Evolutionary conservation across 2,888 invertebrate genomes (phyloP).

Genomic region (Noctua janthina): DNA sequence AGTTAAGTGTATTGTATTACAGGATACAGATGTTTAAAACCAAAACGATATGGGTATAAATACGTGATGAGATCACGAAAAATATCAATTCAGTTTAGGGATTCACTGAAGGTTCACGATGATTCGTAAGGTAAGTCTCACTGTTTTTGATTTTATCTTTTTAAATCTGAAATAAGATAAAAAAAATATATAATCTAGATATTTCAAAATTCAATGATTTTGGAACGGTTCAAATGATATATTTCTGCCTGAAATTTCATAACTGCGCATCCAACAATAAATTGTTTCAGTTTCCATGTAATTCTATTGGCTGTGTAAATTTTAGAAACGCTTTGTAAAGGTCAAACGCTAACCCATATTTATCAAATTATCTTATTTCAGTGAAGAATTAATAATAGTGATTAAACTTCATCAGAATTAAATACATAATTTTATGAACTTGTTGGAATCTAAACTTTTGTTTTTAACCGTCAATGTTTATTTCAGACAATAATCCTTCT

Average conservation of each 20-base stretch:
- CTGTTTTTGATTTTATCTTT: conserved; percentile 21
- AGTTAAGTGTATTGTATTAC: conserved; percentile 66
- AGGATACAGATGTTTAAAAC: conserved; percentile 77
- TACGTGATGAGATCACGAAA: conserved; percentile 72
- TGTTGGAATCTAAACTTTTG: background rate
- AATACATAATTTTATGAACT: background rate
- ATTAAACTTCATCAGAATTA: background rate
- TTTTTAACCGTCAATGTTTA: background rate
- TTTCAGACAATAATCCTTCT: conserved; percentile 76
- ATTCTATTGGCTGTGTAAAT: background rate
- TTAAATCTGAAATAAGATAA: background rate
- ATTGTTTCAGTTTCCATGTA: conserved; percentile 19
- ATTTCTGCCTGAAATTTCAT: background rate
- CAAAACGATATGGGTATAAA: conserved; percentile 79
- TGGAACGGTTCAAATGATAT: background rate
- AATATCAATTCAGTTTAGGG: conserved; percentile 72
- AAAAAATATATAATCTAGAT: accelerated
- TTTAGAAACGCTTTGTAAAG: conserved; percentile 42
- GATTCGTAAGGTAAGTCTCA: conserved; percentile 81
- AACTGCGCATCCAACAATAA: background rate
- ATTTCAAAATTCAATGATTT: background rate
- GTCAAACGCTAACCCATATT: conserved; percentile 33
- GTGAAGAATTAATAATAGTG: conserved; percentile 8
- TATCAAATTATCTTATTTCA: conserved; percentile 21
- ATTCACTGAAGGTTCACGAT: conserved; percentile 77